Conservation (phyloP, 37 sponge, comb jelly and placozoan genomes). For the Tethya wilhelma region DNA sequence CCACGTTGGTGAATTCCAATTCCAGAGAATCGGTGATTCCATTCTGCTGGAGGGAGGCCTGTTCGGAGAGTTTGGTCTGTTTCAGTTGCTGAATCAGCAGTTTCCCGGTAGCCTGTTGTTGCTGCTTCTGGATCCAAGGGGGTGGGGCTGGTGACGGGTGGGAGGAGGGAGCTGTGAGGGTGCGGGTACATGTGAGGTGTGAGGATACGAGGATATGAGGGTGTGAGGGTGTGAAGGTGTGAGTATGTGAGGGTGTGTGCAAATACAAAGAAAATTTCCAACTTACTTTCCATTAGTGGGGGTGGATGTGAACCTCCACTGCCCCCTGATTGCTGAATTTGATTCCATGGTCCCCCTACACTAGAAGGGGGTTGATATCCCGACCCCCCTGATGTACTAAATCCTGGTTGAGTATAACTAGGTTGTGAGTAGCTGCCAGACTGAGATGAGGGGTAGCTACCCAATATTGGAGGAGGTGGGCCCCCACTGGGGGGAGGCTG, state of each 20-base stretch:
- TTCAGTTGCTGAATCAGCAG: slow-evolving; percentile 43
- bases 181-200: too few relatives aligned
- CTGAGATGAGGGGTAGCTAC: slow-evolving; percentile 7
- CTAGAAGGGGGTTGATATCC: too few relatives aligned
- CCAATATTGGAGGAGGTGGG: neutral
- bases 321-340: too few relatives aligned
- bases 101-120: neutral
- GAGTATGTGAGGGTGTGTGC: too few relatives aligned
- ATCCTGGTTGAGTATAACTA: too few relatives aligned
- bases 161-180: neutral
- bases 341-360: too few relatives aligned
- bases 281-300: slow-evolving; percentile 3
- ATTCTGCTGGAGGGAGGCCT: slow-evolving; percentile 29
- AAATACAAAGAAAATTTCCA: neutral
- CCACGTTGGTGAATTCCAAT: slow-evolving; percentile 68
- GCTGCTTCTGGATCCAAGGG: slow-evolving; percentile 40
- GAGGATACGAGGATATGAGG: too few relatives aligned
- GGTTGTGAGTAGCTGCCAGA: neutral
- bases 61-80: slow-evolving; percentile 40
- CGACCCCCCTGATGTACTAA: too few relatives aligned
- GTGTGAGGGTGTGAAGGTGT: too few relatives aligned
- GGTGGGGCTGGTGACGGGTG: slow-evolving; percentile 8
- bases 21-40: slow-evolving; percentile 67
- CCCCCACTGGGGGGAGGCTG: neutral
- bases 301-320: too few relatives aligned